These are phyloP conservation scores for Miichthys miiuy DNA, from an alignment of 2,797 vertebrate genomes.

Conservation along the genomic window DNA sequence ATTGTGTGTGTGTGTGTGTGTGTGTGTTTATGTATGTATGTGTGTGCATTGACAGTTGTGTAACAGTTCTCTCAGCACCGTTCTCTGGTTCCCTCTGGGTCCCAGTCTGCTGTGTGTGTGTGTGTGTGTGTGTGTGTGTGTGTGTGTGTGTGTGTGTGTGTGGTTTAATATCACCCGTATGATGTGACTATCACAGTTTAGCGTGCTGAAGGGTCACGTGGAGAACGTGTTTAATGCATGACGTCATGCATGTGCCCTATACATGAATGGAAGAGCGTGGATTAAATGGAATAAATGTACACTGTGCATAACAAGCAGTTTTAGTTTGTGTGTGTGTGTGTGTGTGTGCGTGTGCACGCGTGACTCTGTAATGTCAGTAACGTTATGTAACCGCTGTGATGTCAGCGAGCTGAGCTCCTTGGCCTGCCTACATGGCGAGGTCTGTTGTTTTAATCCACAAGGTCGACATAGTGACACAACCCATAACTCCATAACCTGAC, in stretches of 20 bases:
- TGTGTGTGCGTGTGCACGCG: constrained; percentile 9
- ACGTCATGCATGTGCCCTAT: constrained; percentile 5
- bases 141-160: neutral
- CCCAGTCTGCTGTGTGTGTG: neutral
- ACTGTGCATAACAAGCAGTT: neutral
- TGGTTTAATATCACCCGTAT: too few relatives aligned
- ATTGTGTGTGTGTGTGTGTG: constrained; percentile 33
- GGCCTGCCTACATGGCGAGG: constrained; percentile 47
- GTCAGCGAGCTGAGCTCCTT: constrained; percentile 62
- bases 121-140: neutral
- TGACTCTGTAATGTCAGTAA: constrained; percentile 25
- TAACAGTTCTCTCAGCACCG: constrained; percentile 18
- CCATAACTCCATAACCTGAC: constrained; percentile 27
- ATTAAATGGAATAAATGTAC: neutral
- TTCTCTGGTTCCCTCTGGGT: neutral
- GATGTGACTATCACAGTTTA: too few relatives aligned
- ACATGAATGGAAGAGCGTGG: neutral
- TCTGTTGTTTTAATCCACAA: constrained; percentile 67
- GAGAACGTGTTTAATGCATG: fast-evolving
- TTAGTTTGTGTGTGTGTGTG: neutral
- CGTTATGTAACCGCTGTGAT: constrained; percentile 66
- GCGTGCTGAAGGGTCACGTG: neutral
- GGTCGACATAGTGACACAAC: constrained; percentile 14
- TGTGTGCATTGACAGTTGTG: constrained; percentile 31
- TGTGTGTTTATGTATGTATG: neutral